phyloP scores from a whole-genome alignment of 2,888 invertebrate species.

The Napeogenes inachia region DNA sequence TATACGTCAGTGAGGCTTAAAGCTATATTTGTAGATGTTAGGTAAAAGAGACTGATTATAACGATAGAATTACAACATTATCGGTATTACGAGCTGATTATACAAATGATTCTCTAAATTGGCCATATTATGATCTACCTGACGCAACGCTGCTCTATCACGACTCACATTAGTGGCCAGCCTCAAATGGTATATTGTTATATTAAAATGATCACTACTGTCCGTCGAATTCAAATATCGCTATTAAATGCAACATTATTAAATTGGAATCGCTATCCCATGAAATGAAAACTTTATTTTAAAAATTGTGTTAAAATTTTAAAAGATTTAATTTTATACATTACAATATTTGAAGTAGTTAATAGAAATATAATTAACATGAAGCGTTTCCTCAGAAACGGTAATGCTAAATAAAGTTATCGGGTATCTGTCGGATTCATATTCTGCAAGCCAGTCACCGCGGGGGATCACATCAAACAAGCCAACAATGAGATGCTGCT shows the following conservation, averaged over 20 bases:
- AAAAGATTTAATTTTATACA: no score
- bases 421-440: slow-evolving; percentile 11
- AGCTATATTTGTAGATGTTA: no score
- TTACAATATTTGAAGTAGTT: neutral
- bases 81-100: slow-evolving; percentile 41
- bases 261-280: slow-evolving; percentile 4
- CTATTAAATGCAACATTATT: slow-evolving; percentile 19
- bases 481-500: slow-evolving; percentile 18
- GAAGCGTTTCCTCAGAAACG: neutral
- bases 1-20: no score
- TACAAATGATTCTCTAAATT: slow-evolving; percentile 49
- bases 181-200: slow-evolving; percentile 31
- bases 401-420: slow-evolving; percentile 8
- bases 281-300: no score
- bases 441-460: slow-evolving; percentile 22
- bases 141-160: slow-evolving; percentile 56
- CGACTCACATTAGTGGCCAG: slow-evolving; percentile 43
- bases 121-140: slow-evolving; percentile 40
- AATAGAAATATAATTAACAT: neutral
- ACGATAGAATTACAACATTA: slow-evolving; percentile 19
- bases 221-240: slow-evolving; percentile 12
- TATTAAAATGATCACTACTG: slow-evolving; percentile 29
- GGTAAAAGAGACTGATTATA: neutral
- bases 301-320: no score
- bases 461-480: slow-evolving; percentile 22